Evolutionary conservation across 2,113 vertebrate genomes (phyloP).

Genomic region (Callipepla californica): DNA sequence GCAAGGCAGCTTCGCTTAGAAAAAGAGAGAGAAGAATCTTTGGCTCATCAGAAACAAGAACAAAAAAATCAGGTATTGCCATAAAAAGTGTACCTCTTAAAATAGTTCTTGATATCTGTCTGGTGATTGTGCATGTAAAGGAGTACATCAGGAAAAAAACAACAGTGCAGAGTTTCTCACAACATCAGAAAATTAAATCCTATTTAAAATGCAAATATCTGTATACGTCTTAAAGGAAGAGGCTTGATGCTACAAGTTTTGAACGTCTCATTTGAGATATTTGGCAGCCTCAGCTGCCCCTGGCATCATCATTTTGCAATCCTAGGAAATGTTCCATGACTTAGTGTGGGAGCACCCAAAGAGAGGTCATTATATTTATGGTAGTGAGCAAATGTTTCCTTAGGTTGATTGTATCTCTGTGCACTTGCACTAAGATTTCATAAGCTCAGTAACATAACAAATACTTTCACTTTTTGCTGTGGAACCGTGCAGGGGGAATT

Average conservation of each 20-base stretch:
- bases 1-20: conserved; percentile 93
- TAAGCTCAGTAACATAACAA: neutral
- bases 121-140: neutral
- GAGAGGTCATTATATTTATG: conserved; percentile 1
- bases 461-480: neutral
- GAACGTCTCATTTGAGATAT: conserved; percentile 3
- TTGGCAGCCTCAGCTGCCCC: conserved; percentile 16
- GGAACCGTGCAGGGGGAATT: neutral
- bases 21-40: conserved; percentile 92
- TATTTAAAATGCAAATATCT: neutral
- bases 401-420: conserved; percentile 32
- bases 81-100: conserved; percentile 3
- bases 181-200: neutral
- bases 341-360: neutral
- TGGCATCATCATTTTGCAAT: conserved; percentile 31
- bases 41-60: conserved; percentile 94
- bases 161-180: neutral
- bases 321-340: conserved; percentile 23
- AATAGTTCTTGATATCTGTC: neutral
- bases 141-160: neutral
- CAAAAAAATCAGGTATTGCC: conserved; percentile 93
- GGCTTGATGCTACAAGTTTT: conserved; percentile 24
- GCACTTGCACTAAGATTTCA: neutral
- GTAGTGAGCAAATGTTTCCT: conserved; percentile 28
- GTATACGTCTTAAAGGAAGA: neutral